These are phyloP conservation scores for Halcyon badia DNA, from an alignment of 2,797 vertebrate genomes.

Conservation along the genomic window DNA sequence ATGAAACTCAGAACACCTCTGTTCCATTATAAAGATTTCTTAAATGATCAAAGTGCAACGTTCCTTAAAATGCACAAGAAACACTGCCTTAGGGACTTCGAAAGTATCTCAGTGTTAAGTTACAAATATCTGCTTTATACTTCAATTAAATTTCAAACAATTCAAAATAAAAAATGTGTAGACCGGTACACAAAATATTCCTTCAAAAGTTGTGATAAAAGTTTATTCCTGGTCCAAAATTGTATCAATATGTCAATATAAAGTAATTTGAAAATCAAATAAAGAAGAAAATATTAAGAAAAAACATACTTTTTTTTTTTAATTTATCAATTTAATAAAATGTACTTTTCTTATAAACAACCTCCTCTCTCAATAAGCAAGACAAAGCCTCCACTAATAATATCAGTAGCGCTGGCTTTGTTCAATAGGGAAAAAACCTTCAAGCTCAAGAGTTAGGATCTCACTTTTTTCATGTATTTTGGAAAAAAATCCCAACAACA, in stretches of 20 bases:
- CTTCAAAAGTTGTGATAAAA: not conserved
- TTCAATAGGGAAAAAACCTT: accelerated
- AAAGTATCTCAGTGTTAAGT: not conserved
- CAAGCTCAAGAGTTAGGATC: not conserved
- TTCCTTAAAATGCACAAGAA: not conserved
- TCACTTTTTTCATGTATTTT: not conserved
- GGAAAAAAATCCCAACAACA: not conserved
- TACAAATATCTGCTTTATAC: not conserved
- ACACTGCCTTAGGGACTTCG: not conserved
- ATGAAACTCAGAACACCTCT: not conserved
- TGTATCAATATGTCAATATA: not conserved
- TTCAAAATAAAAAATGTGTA: not conserved
- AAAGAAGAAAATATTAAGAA: not conserved
- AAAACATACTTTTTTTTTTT: not conserved
- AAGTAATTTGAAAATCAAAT: not conserved
- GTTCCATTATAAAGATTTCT: not conserved
- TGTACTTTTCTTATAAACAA: not conserved
- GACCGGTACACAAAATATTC: not conserved
- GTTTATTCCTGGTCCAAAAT: not conserved
- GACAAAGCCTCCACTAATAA: not conserved
- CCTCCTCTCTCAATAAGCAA: not conserved
- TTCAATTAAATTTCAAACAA: not conserved
- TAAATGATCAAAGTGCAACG: not conserved
- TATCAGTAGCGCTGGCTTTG: not conserved
- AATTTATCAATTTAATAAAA: not conserved